These are phyloP conservation scores for Rhopalosiphum maidis DNA, from an alignment of 1,140 invertebrate species.

Conservation along the genomic window DNA sequence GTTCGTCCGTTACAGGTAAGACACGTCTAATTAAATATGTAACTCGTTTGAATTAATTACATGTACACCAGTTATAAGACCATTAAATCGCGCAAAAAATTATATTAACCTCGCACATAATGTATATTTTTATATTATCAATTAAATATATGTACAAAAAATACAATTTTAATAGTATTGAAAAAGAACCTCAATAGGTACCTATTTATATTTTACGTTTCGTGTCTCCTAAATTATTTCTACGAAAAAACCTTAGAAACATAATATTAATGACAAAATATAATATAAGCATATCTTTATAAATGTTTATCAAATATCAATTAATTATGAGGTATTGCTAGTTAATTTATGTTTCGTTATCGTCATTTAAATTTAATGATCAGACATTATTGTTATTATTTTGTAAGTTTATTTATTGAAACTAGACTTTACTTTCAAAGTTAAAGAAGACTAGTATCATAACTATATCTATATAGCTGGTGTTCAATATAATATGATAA, in stretches of 20 bases:
- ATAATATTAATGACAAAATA: background rate
- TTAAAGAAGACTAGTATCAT: background rate
- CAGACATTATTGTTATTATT: background rate
- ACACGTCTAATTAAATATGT: background rate
- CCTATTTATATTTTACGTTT: too few species aligned
- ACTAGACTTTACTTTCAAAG: background rate
- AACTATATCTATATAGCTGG: background rate
- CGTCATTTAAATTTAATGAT: slow-evolving; percentile 19
- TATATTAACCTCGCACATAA: background rate
- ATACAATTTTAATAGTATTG: background rate
- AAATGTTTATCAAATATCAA: background rate
- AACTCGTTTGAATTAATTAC: background rate
- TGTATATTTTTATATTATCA: background rate
- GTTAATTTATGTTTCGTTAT: background rate
- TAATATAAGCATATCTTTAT: background rate
- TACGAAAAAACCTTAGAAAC: background rate
- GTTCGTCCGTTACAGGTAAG: slow-evolving; percentile 38
- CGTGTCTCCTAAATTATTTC: background rate
- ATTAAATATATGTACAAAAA: background rate
- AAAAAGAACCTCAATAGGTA: background rate
- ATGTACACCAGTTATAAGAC: background rate
- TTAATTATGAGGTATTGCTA: background rate
- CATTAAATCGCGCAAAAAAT: background rate
- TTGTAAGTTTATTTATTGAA: background rate
- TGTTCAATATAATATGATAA: background rate